Conservation (phyloP, 2,113 vertebrate species). For the Marmota monax region DNA sequence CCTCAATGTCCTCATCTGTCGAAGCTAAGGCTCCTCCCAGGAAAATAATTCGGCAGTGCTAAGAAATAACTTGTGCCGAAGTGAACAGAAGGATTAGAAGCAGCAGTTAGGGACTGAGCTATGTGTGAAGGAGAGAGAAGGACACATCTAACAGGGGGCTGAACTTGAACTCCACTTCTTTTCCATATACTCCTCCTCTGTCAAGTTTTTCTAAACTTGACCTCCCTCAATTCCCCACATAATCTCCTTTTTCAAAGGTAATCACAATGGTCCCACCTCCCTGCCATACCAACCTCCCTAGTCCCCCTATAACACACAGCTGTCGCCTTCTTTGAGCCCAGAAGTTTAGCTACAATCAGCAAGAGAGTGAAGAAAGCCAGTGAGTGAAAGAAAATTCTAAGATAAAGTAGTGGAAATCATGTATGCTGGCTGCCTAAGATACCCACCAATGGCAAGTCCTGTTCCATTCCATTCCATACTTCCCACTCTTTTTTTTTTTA, state of each 20-base stretch:
- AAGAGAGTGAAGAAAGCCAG: not conserved
- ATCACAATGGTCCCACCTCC: not conserved
- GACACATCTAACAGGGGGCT: not conserved
- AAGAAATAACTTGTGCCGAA: slow-evolving; percentile 40
- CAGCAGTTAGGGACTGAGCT: not conserved
- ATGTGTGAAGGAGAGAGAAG: not conserved
- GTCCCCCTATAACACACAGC: not conserved
- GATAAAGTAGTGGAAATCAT: not conserved
- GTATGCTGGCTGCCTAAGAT: not conserved
- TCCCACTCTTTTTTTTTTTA: not conserved
- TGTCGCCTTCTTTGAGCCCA: not conserved
- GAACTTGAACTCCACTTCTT: slow-evolving; percentile 42
- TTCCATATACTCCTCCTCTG: not conserved
- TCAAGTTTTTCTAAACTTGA: slow-evolving; percentile 1
- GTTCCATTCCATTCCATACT: not conserved
- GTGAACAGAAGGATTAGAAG: slow-evolving; percentile 27
- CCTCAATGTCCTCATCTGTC: slow-evolving; percentile 25
- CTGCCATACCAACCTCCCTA: not conserved
- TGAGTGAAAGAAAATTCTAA: not conserved
- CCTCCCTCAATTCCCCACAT: not conserved
- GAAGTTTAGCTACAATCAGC: not conserved
- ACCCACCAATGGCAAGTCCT: not conserved
- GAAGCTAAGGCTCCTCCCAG: slow-evolving; percentile 16
- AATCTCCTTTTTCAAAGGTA: too few species aligned
- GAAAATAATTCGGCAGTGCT: not conserved